A percentile compares a stretch with the other conserved stretches of the same genome.
These are phyloP conservation scores for Austrofundulus limnaeus DNA, from an alignment of 2,113 vertebrate species.

Conservation along the genomic window DNA sequence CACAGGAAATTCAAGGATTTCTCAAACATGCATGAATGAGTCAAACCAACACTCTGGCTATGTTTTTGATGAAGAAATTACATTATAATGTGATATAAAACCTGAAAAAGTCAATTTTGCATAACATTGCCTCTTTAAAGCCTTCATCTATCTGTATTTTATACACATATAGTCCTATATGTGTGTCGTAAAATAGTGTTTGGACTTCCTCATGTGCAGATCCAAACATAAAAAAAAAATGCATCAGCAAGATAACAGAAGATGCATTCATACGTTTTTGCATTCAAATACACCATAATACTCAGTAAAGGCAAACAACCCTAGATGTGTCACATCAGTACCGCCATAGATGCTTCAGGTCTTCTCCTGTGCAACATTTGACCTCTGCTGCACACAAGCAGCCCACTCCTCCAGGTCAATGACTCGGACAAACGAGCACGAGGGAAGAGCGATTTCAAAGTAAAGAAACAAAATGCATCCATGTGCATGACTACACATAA, in stretches of 20 bases:
- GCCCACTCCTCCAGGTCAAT: constrained; percentile 12
- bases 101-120: no score
- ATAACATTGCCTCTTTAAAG: no score
- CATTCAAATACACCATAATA: neutral
- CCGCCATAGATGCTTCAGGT: constrained; percentile 9
- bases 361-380: constrained; percentile 25
- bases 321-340: constrained; percentile 7
- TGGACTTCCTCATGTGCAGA: constrained; percentile 10
- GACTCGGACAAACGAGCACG: neutral
- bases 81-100: no score
- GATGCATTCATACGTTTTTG: neutral
- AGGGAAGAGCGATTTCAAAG: constrained; percentile 2
- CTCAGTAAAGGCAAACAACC: constrained; percentile 1
- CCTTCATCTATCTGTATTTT: constrained; percentile 1
- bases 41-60: no score
- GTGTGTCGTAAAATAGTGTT: constrained; percentile 1
- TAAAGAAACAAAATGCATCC: neutral
- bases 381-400: constrained; percentile 24
- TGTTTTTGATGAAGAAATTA: no score
- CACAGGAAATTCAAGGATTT: no score
- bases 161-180: constrained; percentile 3
- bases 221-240: neutral
- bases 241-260: neutral
- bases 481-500: neutral
- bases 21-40: no score